A percentile compares a stretch with the other conserved stretches of the same genome.
phyloP scores from a whole-genome alignment of 2,113 vertebrate species.

The Theristicus caerulescens region DNA sequence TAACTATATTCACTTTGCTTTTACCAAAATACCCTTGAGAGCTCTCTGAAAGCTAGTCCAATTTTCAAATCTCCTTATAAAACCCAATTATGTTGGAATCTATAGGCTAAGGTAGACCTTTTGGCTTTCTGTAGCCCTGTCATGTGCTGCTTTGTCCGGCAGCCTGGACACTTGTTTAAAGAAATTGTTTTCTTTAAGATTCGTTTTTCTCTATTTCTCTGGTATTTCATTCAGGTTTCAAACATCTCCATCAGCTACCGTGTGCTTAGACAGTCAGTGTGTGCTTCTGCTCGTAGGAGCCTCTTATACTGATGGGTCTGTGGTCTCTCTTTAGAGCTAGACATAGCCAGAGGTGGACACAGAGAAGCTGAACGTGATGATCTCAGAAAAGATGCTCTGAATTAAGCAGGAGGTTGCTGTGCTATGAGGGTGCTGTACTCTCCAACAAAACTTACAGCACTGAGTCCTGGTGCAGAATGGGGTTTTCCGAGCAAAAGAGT shows the following conservation, averaged over 20 bases:
- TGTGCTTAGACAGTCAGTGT: not conserved
- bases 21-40: not conserved
- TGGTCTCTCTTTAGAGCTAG: not conserved
- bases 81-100: not conserved
- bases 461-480: not conserved
- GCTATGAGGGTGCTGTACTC: not conserved
- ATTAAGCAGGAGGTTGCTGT: not conserved
- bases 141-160: not conserved
- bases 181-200: not conserved
- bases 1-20: not conserved
- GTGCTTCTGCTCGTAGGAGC: not conserved
- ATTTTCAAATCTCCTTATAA: not conserved
- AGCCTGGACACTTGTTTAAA: not conserved
- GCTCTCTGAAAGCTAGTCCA: not conserved
- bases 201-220: not conserved
- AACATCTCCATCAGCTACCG: not conserved
- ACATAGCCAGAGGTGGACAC: not conserved
- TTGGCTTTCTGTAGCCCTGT: not conserved
- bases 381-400: not conserved
- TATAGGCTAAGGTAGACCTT: not conserved
- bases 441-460: not conserved
- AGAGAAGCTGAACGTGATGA: not conserved
- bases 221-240: not conserved
- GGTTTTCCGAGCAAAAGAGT: not conserved
- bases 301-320: not conserved